A percentile compares a stretch with the other conserved stretches of the same genome.
Conservation (phyloP, 2,888 invertebrate species). For the Callyntrura guangdongensis region DNA sequence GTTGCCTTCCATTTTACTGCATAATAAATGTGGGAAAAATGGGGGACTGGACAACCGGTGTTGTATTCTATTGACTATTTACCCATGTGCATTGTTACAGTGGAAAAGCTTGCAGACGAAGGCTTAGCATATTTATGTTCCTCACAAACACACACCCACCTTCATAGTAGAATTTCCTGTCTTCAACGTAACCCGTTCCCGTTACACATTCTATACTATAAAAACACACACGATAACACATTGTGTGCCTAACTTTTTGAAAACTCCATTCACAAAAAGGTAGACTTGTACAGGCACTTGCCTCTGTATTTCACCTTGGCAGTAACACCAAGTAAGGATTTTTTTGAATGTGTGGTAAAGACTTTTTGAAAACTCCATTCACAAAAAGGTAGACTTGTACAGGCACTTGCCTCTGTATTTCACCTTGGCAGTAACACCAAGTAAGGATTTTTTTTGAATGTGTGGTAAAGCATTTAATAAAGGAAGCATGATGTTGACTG, state of each 20-base stretch:
- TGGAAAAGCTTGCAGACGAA: conserved; percentile 1
- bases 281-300: background rate
- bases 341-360: conserved; percentile 5
- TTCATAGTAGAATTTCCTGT: background rate
- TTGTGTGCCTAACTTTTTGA: background rate
- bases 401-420: background rate
- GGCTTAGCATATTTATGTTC: background rate
- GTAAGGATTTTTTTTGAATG: conserved; percentile 7
- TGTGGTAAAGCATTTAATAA: conserved; percentile 33
- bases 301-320: background rate
- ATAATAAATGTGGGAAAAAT: conserved; percentile 80
- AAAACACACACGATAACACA: background rate
- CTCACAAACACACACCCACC: conserved; percentile 47
- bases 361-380: no score
- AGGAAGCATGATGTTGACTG: conserved; percentile 1
- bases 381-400: background rate
- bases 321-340: conserved; percentile 8
- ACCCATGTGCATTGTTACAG: background rate
- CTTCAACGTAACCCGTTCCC: no score
- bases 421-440: background rate
- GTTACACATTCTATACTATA: no score
- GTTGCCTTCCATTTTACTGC: conserved; percentile 71
- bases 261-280: background rate
- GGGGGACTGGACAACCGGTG: conserved; percentile 75
- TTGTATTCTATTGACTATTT: background rate